Conservation (phyloP, 2,113 vertebrate genomes). For the Neolamprologus kungweensis region DNA sequence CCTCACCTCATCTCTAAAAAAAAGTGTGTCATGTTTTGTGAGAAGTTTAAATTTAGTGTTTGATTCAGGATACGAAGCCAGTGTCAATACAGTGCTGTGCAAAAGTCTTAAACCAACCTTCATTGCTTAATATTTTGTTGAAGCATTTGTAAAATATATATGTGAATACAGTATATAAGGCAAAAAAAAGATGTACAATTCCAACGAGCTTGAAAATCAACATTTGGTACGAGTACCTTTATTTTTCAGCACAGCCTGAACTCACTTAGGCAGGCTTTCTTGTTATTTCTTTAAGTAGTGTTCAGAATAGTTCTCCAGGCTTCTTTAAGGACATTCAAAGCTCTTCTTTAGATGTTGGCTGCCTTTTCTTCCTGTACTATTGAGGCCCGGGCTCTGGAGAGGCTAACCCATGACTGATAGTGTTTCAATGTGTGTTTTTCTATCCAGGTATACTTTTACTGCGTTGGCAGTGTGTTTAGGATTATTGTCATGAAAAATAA, state of each 20-base stretch:
- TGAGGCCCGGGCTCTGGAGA: background rate
- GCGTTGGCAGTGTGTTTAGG: background rate
- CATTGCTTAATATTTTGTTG: background rate
- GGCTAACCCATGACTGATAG: background rate
- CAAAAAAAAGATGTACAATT: background rate
- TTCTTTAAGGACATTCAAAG: background rate
- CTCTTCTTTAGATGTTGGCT: background rate
- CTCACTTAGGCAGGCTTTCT: background rate
- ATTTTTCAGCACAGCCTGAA: background rate
- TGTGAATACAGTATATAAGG: background rate
- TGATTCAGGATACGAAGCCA: background rate
- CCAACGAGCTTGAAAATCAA: background rate
- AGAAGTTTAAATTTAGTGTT: background rate
- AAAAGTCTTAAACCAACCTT: background rate
- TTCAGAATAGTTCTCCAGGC: background rate
- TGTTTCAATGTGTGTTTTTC: background rate
- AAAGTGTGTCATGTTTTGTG: background rate
- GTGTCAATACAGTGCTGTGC: background rate
- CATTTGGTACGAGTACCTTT: background rate
- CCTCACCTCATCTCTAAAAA: background rate
- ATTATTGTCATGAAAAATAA: background rate
- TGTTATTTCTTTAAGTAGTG: background rate
- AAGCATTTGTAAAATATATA: background rate
- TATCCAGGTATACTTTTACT: background rate
- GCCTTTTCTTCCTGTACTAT: background rate